Base-by-base conservation (phyloP, 2,888 invertebrate species). In the Hyalella azteca region DNA sequence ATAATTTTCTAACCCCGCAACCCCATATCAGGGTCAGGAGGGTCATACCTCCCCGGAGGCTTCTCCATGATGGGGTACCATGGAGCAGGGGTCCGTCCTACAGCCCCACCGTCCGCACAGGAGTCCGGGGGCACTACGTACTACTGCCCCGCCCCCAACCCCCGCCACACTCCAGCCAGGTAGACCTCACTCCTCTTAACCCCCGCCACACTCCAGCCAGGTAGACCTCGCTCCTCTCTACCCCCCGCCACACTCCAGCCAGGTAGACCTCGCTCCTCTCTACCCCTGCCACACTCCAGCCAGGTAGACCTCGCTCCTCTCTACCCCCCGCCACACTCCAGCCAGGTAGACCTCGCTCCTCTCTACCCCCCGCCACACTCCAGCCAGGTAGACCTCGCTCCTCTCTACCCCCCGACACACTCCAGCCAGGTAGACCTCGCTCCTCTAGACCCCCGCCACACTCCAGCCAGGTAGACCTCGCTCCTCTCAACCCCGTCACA, bases 91-190 rank as follows among this genome's bases (percentile, higher is more conserved):
- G 36, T 4, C 7, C n/a, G 29, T 11, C 13, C 32, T 15, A 22
- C 13, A 0, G n/a, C 40, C 5, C 29, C 40, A 11, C 73, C 73
- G 5, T 15, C 73, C 4, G 45, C n/a, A 29, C 78, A 78, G 45
- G 78, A 78, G 59, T 39, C 78, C 19, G 78, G 78, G 73, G 78
- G 78, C 26, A 78, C 78, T 9, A 78, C 78, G 4, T 78, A 78
- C 48, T 78, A 78, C 73, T 78, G 78, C 73, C 66, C 78, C 0
- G 78, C 66, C 39, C 82, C 77, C 59, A 79, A 81, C 19, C 77
- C 79, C 41, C 79, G 50, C 29, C 54, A 79, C 73, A 76, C 77
- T 41, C 80, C n/a, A n/a, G n/a, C n/a, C n/a, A n/a, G n/a, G n/a
- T n/a, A n/a, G n/a, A n/a, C 83, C 32, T 59, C 59, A 7, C 32